These are phyloP conservation scores for Hetaerina americana DNA, from an alignment of 1,140 invertebrate genomes.

Conservation along the genomic window DNA sequence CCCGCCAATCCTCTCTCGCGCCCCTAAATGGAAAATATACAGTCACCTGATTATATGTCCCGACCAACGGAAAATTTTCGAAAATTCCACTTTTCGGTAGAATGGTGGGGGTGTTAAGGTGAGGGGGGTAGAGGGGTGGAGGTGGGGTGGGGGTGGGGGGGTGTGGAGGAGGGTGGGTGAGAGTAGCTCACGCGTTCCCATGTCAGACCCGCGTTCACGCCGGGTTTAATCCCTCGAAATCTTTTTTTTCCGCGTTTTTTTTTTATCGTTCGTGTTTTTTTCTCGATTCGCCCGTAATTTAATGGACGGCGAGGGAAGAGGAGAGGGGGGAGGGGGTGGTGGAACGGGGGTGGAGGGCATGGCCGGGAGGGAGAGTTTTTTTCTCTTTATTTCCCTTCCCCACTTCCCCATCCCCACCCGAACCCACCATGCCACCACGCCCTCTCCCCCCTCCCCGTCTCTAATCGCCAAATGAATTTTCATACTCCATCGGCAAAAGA, in stretches of 20 bases:
- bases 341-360: no score
- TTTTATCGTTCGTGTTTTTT: not conserved
- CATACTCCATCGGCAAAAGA: not conserved
- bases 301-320: not conserved
- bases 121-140: no score
- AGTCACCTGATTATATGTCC: not conserved
- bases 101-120: no score
- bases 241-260: not conserved
- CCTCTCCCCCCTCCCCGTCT: not conserved
- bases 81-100: not conserved
- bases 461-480: not conserved
- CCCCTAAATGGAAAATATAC: slow-evolving; percentile 1
- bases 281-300: not conserved
- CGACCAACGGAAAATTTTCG: not conserved
- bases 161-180: no score
- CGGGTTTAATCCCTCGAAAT: not conserved
- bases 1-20: no score
- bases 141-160: no score
- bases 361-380: no score
- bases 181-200: no score
- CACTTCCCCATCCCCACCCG: no score
- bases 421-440: no score
- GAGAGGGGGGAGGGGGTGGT: not conserved
- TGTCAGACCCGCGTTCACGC: not conserved
- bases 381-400: no score